Conservation (phyloP, 2,113 vertebrate genomes). For the Stegastes partitus region DNA sequence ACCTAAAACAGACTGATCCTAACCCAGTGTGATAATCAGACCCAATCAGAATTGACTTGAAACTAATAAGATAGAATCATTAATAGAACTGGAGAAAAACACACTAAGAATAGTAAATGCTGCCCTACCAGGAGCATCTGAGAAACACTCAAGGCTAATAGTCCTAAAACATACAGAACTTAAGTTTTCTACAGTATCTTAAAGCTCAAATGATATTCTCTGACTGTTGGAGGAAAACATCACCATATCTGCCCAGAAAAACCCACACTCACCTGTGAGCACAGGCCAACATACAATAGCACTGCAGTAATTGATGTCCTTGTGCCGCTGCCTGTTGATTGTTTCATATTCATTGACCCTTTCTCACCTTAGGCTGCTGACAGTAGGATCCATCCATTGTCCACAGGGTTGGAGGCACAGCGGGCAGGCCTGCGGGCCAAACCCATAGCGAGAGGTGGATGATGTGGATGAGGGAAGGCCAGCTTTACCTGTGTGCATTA, state of each 20-base stretch:
- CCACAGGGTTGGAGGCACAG: conserved; percentile 45
- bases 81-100: too few relatives aligned
- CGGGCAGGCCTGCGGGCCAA: conserved; percentile 53
- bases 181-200: not conserved
- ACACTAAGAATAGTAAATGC: too few relatives aligned
- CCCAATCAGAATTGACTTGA: too few relatives aligned
- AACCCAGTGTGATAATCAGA: too few relatives aligned
- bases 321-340: conserved; percentile 37
- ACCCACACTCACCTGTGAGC: not conserved
- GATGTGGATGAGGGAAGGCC: conserved; percentile 23
- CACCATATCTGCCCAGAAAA: not conserved
- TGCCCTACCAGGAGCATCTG: too few relatives aligned
- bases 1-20: too few relatives aligned
- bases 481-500: conserved; percentile 50
- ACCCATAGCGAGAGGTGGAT: conserved; percentile 41
- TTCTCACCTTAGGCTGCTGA: conserved; percentile 61
- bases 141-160: not conserved
- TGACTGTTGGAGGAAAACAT: not conserved
- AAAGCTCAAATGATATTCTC: not conserved
- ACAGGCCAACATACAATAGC: not conserved
- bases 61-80: too few relatives aligned
- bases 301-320: conserved; percentile 27
- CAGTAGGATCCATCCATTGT: conserved; percentile 45
- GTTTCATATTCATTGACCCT: conserved; percentile 60
- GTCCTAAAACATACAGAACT: not conserved